phyloP scores from a whole-genome alignment of 1,140 invertebrate genomes.

The Camponotus vicinus region DNA sequence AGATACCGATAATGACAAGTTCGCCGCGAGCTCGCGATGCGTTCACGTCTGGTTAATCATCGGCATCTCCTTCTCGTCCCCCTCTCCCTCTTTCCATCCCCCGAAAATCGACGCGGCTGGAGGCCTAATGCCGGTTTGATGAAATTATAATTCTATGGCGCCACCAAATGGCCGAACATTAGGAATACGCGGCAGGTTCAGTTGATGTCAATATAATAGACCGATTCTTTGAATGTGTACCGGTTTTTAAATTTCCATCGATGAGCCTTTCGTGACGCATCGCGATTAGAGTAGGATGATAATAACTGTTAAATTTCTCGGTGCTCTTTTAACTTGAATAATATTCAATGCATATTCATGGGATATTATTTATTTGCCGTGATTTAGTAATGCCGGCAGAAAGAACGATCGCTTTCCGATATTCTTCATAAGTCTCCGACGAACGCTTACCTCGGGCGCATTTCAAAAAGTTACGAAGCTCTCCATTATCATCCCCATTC shows the following conservation, averaged over 20 bases:
- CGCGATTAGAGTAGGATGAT: not conserved
- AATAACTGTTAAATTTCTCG: not conserved
- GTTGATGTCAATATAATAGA: conserved; percentile 81
- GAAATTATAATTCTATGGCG: conserved; percentile 79
- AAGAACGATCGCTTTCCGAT: conserved; percentile 43
- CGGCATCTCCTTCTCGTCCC: not conserved
- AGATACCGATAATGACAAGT: conserved; percentile 39
- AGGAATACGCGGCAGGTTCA: conserved; percentile 54
- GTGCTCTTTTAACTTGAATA: not conserved
- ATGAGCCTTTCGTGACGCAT: not conserved
- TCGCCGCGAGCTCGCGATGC: conserved; percentile 1
- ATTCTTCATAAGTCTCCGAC: conserved; percentile 41
- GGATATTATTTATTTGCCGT: not conserved
- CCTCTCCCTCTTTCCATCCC: not conserved
- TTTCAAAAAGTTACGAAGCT: conserved; percentile 58
- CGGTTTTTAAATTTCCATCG: conserved; percentile 33
- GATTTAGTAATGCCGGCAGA: not conserved
- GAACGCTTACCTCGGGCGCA: not conserved
- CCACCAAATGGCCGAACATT: conserved; percentile 71
- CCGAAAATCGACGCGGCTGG: conserved; percentile 52
- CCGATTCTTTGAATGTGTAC: conserved; percentile 72
- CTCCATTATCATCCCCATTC: conserved; percentile 56
- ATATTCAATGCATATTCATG: not conserved
- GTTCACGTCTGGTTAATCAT: conserved; percentile 27
- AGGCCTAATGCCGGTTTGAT: conserved; percentile 75